Base-by-base conservation (phyloP, 2,797 vertebrate genomes). In the Hypotaenidia philippensis region DNA sequence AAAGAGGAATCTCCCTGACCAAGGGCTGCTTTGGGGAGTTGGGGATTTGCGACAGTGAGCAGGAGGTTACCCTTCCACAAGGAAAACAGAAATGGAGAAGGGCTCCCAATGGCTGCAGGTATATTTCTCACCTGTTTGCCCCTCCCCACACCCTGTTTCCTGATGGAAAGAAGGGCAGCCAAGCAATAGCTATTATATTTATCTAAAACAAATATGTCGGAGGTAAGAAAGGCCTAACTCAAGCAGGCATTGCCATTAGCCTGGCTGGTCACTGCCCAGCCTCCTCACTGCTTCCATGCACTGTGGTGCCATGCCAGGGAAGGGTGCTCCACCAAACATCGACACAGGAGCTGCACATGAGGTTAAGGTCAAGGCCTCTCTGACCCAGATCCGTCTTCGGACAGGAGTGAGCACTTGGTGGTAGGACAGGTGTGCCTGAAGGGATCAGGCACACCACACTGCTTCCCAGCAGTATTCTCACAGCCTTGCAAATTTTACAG, bases 401-500 rank as follows among this genome's bases (percentile, higher is more conserved):
- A n/a, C 31, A 19, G 18, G 5, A 4, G 7, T 1, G 3, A 91
- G 60, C 0, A 0, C 32, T 34, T 5, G 4, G 3, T 23, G 41
- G 71, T 40, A 63, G 61, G 47, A 20, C 85, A 85, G 83, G 49
- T 68, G 76, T 83, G 64, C 56, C 70, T 59, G 56, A 53, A 52
- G 12, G 32, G 63, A 47, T 32, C 22, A n/a, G 21, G 32, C 32
- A n/a, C 17, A 16, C 8, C 3, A 5, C 34, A 13, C 60, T 15
- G 7, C 36, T 91, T 91, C 60, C 27, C 20, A 27, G 56, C 1
- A 1, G 29, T 57, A 38, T 77, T 85, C 50, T 72, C 45, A 29
- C 41, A 89, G 38, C 40, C 57, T 80, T 0, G 4, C 65, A 86
- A 60, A 26, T 34, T 8, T 70, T 74, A 34, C 59, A 40, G 64